Base-by-base conservation (phyloP, 2,888 invertebrate species). In the Neelides folsomi region DNA sequence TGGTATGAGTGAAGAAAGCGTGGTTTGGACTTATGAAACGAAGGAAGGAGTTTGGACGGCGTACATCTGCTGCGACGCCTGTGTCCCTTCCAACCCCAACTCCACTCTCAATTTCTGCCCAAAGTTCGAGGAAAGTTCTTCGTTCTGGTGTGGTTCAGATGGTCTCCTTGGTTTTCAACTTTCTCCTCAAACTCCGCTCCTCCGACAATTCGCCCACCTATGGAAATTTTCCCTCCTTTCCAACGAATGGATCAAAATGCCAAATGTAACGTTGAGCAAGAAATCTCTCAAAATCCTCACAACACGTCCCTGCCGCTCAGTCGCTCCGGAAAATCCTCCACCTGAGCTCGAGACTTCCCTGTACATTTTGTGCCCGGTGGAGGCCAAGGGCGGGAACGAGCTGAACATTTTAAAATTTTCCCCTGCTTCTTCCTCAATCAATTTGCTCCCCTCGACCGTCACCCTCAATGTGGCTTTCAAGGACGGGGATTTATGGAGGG, bases 61-160 rank as follows among this genome's bases (percentile, higher is more conserved):
- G 19, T 66, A 66, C 53, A 58, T 66, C 36, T 66, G 66, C 54
- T 66, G 58, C 54, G 65, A 64, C 54, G 60, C 58, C 44, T 64
- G 64, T 53, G 58, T 62, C 37, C 62, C 59, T 15, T 55, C 56
- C 20, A 59, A 59, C 51, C 55, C 49, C 38, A 56, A 56, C 52
- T 51, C 57, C 37, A 61, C 57, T 8, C 51, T 61, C 39, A 59
- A 64, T 41, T 65, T 60, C 49, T 66, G 66, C 50, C 66, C 66
- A 6, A 60, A 64, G 37, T 65, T 66, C 52, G 53, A 55, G 12
- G 51, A 44, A 6, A 9, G 16, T 19, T 63, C 66, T 1, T 56
- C 65, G n/a, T 56, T 63, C 13, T 66, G 66, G 66, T 65, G 66
- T 49, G 60, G 54, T 18, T 46, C 55, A 15, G 62, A 63, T 39